Evolutionary conservation across 2,888 invertebrate species (phyloP), one percentile per base, ranked within the genome.

Genomic region (Dusona sp.): DNA sequence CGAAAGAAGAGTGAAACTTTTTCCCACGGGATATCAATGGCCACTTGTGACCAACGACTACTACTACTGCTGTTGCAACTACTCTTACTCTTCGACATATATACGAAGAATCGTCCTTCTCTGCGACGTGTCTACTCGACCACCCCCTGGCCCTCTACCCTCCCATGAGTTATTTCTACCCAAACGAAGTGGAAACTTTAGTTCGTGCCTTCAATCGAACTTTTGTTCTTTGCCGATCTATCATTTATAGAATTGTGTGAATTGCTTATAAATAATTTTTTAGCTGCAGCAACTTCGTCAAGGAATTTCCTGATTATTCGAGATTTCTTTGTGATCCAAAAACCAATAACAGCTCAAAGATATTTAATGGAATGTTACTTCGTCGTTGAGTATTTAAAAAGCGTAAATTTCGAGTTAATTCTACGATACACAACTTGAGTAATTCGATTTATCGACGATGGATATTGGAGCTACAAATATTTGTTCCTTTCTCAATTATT

Each of bases 11-110:
- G 83, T 61, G 77, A 83, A 83, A 83, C 83, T 86, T 86, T 80
- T 83, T 86, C 83, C 83, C 86, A 81, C 80, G 80, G 86, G 86
- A 86, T 80, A 86, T 86, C 86, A 86, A 86, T 86, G 83, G 86
- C 86, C 80, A 86, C 86, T 86, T 83, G 83, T 77, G 83, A 83
- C 86, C 83, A 83, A 80, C 86, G 86, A 86, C 83, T 77, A 72
- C 75, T 42, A 72, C 74, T 74, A 29, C 64, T 72, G 51, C 45
- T 25, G 42, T 36, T 48, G 48, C 79, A 68, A 36, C 65, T 79
- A 79, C 68, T 79, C 68, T 79, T 70, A 54, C 38, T 61, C 22
- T 51, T 74, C 57, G 36, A 22, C 19, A 38, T 70, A 77, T 64
- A 57, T 67, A 29, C 64, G 83, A 83, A 79, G 73, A 75, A 75